These are phyloP conservation scores for Drosophila insularis DNA, from an alignment of 1,140 invertebrate genomes.

Conservation along the genomic window DNA sequence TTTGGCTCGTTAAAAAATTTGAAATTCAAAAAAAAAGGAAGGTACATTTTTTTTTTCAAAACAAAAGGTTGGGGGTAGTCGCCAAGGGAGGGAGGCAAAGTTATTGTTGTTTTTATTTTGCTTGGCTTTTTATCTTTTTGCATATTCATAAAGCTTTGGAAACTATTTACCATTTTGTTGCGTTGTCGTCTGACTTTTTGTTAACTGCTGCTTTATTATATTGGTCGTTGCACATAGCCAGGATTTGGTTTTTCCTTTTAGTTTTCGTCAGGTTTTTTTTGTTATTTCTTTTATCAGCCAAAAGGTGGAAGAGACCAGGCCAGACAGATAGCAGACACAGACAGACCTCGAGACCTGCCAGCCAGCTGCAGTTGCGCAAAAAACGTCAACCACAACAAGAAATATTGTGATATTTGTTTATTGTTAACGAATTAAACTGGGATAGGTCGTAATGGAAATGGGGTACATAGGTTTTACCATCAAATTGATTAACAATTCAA, in stretches of 20 bases:
- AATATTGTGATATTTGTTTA: conserved; percentile 57
- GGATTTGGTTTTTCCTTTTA: conserved; percentile 5
- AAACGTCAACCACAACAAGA: conserved; percentile 11
- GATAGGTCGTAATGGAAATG: conserved; percentile 7
- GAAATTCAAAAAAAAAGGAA: conserved; percentile 60
- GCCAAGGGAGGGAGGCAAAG: not conserved
- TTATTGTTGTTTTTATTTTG: conserved; percentile 10
- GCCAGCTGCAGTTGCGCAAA: conserved; percentile 57
- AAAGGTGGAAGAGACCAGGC: conserved; percentile 12
- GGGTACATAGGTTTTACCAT: not conserved
- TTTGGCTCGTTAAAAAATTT: conserved; percentile 78
- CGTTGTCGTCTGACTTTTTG: conserved; percentile 72
- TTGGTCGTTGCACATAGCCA: conserved; percentile 21
- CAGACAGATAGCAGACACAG: conserved; percentile 35
- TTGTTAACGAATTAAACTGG: conserved; percentile 53
- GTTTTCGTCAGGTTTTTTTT: conserved; percentile 51
- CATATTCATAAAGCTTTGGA: conserved; percentile 72
- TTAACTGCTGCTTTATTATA: conserved; percentile 53
- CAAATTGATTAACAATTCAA: not conserved
- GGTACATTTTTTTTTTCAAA: conserved; percentile 20
- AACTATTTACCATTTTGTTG: conserved; percentile 69
- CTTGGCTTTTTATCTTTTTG: conserved; percentile 68
- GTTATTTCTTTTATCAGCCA: conserved; percentile 34
- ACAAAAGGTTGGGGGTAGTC: conserved; percentile 33
- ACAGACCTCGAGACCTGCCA: conserved; percentile 12